Conservation (phyloP, 2,113 vertebrate species). For the Chamaetylas fuelleborni region DNA sequence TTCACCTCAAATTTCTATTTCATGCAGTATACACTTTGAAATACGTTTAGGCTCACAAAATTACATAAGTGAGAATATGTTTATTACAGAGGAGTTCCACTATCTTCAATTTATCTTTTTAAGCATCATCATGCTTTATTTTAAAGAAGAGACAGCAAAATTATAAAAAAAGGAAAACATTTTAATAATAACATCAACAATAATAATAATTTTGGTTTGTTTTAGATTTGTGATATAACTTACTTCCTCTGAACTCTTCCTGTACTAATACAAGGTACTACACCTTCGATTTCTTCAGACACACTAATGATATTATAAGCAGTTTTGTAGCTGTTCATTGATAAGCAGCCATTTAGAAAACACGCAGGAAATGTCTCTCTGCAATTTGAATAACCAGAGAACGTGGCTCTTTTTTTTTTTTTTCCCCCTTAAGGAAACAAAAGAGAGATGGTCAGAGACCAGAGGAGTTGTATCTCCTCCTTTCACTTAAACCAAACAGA, state of each 20-base stretch:
- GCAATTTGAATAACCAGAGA: not conserved
- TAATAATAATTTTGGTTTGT: not conserved
- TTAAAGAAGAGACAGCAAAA: not conserved
- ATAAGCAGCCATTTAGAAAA: not conserved
- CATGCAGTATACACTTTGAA: not conserved
- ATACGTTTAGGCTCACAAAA: not conserved
- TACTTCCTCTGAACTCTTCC: not conserved
- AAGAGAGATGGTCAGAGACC: not conserved
- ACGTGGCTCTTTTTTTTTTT: not conserved
- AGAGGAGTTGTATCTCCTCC: not conserved
- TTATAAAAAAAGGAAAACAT: not conserved
- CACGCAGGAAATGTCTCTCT: not conserved
- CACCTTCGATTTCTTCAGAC: not conserved
- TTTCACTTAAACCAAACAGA: not conserved
- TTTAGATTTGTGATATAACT: not conserved
- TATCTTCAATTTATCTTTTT: not conserved
- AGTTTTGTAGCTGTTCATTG: not conserved
- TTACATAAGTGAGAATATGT: not conserved
- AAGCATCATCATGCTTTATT: not conserved
- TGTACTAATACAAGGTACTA: not conserved
- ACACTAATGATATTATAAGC: not conserved
- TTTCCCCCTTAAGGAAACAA: not conserved
- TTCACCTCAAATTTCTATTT: not conserved
- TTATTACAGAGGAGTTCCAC: not conserved
- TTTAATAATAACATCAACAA: not conserved